Conservation (phyloP, 1,140 invertebrate genomes). For the Rhizoglyphus robini region DNA sequence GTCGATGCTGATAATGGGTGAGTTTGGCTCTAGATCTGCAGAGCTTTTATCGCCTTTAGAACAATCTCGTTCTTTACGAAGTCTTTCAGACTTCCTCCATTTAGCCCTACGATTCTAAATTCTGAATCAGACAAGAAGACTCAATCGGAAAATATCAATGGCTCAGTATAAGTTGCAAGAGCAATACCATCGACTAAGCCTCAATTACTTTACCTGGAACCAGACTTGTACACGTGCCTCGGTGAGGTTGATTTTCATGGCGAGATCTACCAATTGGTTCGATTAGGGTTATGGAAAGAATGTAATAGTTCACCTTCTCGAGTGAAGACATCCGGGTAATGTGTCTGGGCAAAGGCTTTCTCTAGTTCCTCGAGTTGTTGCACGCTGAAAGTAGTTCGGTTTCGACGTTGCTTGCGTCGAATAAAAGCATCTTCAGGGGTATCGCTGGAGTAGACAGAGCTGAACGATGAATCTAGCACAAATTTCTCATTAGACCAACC, state of each 20-base stretch:
- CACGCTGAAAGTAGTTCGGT: conserved; percentile 89
- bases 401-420: conserved; percentile 80
- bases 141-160: neutral
- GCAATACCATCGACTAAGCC: too few relatives aligned
- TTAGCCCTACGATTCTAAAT: conserved; percentile 75
- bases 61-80: conserved; percentile 21
- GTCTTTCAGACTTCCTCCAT: conserved; percentile 61
- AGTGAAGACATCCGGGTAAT: conserved; percentile 96
- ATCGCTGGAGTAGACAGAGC: conserved; percentile 73
- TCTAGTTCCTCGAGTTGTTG: conserved; percentile 91
- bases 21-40: neutral
- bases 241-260: conserved; percentile 95
- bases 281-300: neutral
- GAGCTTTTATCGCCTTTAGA: neutral
- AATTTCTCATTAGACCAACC: too few relatives aligned
- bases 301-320: conserved; percentile 46
- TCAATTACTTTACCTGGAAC: conserved; percentile 11
- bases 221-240: conserved; percentile 91
- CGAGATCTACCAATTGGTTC: conserved; percentile 50
- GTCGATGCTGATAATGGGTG: conserved; percentile 14
- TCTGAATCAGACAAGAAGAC: neutral
- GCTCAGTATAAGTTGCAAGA: neutral
- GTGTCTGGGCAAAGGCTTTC: conserved; percentile 89
- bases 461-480: conserved; percentile 50
- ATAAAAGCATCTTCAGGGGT: conserved; percentile 94